phyloP scores from a whole-genome alignment of 2,888 invertebrate species.

The Cheiracanthium punctorium region DNA sequence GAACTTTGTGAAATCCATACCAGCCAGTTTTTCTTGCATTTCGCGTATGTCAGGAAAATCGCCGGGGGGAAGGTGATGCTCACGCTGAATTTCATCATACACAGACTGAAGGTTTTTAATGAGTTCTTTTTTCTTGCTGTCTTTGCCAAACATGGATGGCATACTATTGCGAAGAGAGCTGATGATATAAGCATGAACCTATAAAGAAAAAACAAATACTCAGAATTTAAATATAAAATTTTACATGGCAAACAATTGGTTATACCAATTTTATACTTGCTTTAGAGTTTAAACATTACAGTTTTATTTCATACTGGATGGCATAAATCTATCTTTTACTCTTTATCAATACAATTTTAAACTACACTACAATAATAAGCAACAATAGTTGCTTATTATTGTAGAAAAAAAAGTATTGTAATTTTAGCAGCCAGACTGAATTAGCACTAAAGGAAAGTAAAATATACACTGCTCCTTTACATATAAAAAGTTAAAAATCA shows the following conservation, averaged over 20 bases:
- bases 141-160: conserved; percentile 98
- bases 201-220: conserved; percentile 47
- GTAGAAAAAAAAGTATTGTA: too few relatives aligned
- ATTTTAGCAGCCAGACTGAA: too few relatives aligned
- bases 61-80: conserved; percentile 96
- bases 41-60: conserved; percentile 98
- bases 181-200: conserved; percentile 98
- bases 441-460: too few relatives aligned
- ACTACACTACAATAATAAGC: too few relatives aligned
- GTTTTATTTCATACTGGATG: too few relatives aligned
- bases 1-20: conserved; percentile 96
- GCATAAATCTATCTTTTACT: too few relatives aligned
- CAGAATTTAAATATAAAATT: neutral
- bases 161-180: conserved; percentile 95
- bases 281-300: too few relatives aligned
- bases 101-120: conserved; percentile 94
- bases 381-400: too few relatives aligned
- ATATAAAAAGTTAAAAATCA: too few relatives aligned
- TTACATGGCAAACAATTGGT: neutral
- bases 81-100: conserved; percentile 91
- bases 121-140: conserved; percentile 96
- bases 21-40: conserved; percentile 90
- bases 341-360: too few relatives aligned
- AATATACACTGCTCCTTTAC: too few relatives aligned
- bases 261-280: too few relatives aligned